phyloP scores from a whole-genome alignment of 2,797 vertebrate genomes.

The Cryptoprocta ferox region DNA sequence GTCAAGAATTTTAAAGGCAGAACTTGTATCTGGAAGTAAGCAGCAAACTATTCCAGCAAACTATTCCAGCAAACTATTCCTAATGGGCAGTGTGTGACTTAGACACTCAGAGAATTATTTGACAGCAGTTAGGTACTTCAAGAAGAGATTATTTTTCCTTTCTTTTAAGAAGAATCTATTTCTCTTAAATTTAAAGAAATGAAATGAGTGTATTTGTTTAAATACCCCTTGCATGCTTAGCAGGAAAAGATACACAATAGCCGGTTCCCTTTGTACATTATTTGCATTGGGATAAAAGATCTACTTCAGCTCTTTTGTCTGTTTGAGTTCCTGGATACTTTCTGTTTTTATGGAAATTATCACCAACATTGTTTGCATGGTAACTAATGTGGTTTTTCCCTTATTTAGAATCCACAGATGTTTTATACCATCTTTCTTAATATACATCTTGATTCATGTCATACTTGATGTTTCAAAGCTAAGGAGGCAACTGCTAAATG shows the following conservation, averaged over 20 bases:
- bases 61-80: neutral
- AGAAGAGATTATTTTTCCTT: conserved; percentile 36
- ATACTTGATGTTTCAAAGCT: conserved; percentile 67
- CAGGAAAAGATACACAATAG: neutral
- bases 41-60: neutral
- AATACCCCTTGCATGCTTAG: neutral
- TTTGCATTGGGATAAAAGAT: neutral
- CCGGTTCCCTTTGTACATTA: neutral
- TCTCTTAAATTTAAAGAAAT: conserved; percentile 6
- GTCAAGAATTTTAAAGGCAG: neutral
- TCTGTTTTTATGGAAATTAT: conserved; percentile 67
- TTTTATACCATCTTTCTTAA: conserved; percentile 67
- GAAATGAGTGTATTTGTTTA: neutral
- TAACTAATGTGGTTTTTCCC: conserved; percentile 69
- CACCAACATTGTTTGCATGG: conserved; percentile 66
- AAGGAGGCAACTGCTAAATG: conserved; percentile 42
- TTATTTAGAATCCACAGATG: conserved; percentile 79
- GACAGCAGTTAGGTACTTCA: neutral
- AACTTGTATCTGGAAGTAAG: neutral
- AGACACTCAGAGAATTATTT: neutral
- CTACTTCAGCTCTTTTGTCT: neutral
- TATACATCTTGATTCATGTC: conserved; percentile 70
- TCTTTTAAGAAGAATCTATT: conserved; percentile 25
- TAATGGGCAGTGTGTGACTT: neutral
- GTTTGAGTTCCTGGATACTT: conserved; percentile 16